phyloP scores from a whole-genome alignment of 2,797 vertebrate species.

The Gymnoscopelus microlampas region DNA sequence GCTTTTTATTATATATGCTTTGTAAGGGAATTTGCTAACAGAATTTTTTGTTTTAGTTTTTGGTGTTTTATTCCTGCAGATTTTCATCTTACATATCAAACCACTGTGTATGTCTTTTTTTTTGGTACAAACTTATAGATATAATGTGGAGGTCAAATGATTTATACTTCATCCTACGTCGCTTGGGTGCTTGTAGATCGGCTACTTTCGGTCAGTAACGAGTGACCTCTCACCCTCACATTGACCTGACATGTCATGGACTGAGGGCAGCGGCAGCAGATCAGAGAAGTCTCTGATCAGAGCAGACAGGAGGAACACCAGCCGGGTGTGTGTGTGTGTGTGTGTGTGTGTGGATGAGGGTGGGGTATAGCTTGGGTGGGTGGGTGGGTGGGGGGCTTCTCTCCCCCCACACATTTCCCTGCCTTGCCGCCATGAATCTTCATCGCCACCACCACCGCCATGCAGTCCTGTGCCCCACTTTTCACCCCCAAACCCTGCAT shows the following conservation, averaged over 20 bases:
- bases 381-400: slow-evolving; percentile 26
- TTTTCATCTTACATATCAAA: no score
- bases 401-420: slow-evolving; percentile 54
- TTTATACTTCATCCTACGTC: no score
- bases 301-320: slow-evolving; percentile 61
- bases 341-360: no score
- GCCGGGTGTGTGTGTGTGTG: slow-evolving; percentile 23
- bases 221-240: slow-evolving; percentile 88
- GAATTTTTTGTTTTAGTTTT: no score
- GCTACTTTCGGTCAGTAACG: slow-evolving; percentile 14
- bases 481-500: slow-evolving; percentile 57
- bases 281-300: slow-evolving; percentile 69
- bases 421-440: slow-evolving; percentile 55
- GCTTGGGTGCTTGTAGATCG: no score
- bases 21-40: slow-evolving; percentile 65
- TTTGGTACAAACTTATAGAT: no score
- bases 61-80: no score
- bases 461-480: slow-evolving; percentile 50
- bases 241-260: slow-evolving; percentile 68
- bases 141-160: no score
- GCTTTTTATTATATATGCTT: slow-evolving; percentile 61
- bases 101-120: no score
- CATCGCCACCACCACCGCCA: slow-evolving; percentile 59
- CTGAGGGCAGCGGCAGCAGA: slow-evolving; percentile 53
- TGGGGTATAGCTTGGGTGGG: no score